Percentiles rank a stretch among this genome's conserved stretches.
Evolutionary conservation across 2,888 invertebrate genomes (phyloP).

Genomic region (Cosmia trapezina): DNA sequence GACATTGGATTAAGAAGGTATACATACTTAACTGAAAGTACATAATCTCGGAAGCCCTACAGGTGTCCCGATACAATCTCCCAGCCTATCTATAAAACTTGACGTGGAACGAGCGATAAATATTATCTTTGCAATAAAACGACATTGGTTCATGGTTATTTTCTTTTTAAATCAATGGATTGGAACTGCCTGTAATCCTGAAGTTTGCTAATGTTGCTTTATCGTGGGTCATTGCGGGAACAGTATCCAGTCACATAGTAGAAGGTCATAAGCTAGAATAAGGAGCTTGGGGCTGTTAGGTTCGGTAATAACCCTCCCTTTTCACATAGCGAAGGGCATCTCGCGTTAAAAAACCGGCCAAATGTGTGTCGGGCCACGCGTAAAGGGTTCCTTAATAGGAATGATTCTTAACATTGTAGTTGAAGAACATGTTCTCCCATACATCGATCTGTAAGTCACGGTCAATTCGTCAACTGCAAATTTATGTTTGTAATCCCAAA

Average conservation of each 20-base stretch:
- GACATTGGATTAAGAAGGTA: constrained; percentile 10
- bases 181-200: background rate
- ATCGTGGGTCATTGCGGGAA: background rate
- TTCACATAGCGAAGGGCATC: background rate
- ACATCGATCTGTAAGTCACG: too few species aligned
- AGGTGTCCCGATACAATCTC: constrained; percentile 38
- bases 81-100: constrained; percentile 20
- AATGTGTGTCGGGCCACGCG: too few species aligned
- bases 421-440: too few species aligned
- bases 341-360: too few species aligned
- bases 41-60: constrained; percentile 47
- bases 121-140: constrained; percentile 18
- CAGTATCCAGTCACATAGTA: background rate
- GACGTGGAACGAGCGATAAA: constrained; percentile 21
- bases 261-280: background rate
- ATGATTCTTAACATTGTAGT: too few species aligned
- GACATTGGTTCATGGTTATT: background rate
- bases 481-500: too few species aligned
- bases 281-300: background rate
- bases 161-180: constrained; percentile 16
- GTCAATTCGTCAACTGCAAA: too few species aligned
- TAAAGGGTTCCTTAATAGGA: too few species aligned
- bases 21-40: constrained; percentile 33
- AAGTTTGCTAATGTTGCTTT: background rate
- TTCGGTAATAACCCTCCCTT: background rate